Conservation (phyloP, 2,888 invertebrate genomes). For the Parnassius apollo region DNA sequence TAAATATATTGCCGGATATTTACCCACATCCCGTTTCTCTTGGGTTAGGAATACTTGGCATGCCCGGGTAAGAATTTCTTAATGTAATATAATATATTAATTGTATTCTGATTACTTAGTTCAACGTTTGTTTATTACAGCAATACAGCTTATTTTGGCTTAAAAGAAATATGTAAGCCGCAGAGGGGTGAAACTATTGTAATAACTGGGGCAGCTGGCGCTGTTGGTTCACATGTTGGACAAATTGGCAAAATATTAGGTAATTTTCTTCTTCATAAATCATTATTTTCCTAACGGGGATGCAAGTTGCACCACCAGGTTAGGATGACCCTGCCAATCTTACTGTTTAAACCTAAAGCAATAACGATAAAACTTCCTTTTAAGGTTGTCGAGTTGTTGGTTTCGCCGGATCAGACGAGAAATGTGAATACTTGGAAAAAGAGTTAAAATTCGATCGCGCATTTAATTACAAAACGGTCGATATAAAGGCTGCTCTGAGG, state of each 20-base stretch:
- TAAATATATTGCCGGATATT: constrained; percentile 80
- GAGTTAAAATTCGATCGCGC: constrained; percentile 86
- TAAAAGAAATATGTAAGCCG: constrained; percentile 85
- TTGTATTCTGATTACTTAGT: background rate
- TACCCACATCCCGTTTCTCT: constrained; percentile 82
- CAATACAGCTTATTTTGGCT: constrained; percentile 88
- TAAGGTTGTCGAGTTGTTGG: constrained; percentile 74
- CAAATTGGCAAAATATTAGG: constrained; percentile 89
- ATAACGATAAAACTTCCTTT: constrained; percentile 28
- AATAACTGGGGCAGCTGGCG: constrained; percentile 88
- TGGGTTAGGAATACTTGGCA: constrained; percentile 84
- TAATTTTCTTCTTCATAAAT: constrained; percentile 30
- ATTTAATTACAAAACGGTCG: constrained; percentile 86
- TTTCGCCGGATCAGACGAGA: constrained; percentile 86
- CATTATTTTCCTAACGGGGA: no score
- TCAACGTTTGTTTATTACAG: constrained; percentile 56
- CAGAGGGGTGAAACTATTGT: constrained; percentile 87
- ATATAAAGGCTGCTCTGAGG: constrained; percentile 80
- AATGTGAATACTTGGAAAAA: constrained; percentile 85
- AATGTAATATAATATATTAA: no score
- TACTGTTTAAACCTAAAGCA: background rate
- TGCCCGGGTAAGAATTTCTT: constrained; percentile 83
- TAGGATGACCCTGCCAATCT: background rate
- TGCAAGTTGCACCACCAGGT: no score
- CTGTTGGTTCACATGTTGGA: constrained; percentile 88